Percentiles rank a stretch among this genome's conserved stretches.
phyloP scores from a whole-genome alignment of 2,113 vertebrate species.

The Falco punctatus region DNA sequence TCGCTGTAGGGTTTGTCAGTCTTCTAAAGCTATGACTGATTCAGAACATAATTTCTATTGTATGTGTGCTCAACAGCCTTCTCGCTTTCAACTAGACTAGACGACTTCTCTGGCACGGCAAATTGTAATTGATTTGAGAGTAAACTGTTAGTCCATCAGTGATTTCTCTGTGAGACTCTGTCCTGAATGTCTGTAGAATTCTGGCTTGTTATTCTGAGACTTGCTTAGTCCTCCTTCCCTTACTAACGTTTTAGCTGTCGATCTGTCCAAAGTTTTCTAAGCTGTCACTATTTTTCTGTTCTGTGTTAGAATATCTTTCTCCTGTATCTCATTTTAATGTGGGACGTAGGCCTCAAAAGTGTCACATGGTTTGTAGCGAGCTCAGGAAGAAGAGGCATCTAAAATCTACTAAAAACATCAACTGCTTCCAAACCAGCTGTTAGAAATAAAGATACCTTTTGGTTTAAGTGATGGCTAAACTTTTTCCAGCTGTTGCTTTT shows the following conservation, averaged over 20 bases:
- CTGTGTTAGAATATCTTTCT: not conserved
- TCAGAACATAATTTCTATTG: not conserved
- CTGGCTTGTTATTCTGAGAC: not conserved
- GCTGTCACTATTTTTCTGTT: not conserved
- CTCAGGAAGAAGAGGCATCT: not conserved
- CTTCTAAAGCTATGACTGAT: not conserved
- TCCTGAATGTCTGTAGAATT: not conserved
- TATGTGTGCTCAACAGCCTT: not conserved
- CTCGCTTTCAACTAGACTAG: not conserved
- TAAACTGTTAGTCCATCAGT: not conserved
- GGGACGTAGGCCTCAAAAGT: not conserved
- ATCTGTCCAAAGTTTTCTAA: not conserved
- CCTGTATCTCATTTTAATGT: not conserved
- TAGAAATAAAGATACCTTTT: conserved; percentile 5
- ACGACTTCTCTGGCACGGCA: not conserved
- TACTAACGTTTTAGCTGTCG: not conserved
- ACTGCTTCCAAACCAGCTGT: not conserved
- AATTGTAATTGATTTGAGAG: not conserved
- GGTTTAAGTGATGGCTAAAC: not conserved
- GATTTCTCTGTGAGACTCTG: not conserved
- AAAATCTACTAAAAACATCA: not conserved
- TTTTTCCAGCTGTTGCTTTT: not conserved
- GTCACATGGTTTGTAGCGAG: not conserved
- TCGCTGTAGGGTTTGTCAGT: not conserved
- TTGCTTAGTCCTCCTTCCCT: not conserved